A percentile compares a stretch with the other conserved stretches of the same genome.
These are phyloP conservation scores for Phragmatobia fuliginosa DNA, from an alignment of 2,888 invertebrate species.

Conservation along the genomic window DNA sequence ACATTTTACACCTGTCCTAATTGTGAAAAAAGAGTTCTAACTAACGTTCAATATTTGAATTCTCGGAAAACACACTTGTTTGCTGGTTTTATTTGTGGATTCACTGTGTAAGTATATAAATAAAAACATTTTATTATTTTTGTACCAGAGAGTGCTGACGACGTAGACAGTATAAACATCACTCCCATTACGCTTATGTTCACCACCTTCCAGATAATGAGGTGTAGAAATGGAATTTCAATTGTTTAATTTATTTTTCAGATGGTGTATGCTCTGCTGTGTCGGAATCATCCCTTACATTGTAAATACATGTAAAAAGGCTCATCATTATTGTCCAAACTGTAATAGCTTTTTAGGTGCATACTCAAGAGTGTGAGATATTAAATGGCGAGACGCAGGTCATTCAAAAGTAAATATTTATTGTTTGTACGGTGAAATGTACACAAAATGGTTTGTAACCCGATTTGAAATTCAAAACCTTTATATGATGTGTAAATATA, in stretches of 20 bases:
- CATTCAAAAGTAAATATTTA: not conserved
- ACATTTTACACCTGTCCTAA: slow-evolving; percentile 67
- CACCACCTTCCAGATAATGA: not conserved
- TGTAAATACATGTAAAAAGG: slow-evolving; percentile 69
- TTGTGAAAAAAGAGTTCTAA: slow-evolving; percentile 69
- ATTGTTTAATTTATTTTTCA: slow-evolving; percentile 56
- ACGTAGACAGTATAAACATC: not conserved
- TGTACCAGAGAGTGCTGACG: not conserved
- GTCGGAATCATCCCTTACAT: slow-evolving; percentile 76
- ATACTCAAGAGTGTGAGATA: slow-evolving; percentile 62
- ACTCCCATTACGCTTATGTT: not conserved
- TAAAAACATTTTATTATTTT: not conserved
- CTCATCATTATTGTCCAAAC: slow-evolving; percentile 76
- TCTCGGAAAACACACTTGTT: slow-evolving; percentile 77
- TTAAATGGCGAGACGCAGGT: not conserved
- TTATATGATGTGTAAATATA: not conserved
- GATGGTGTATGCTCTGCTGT: slow-evolving; percentile 80
- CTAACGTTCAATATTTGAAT: slow-evolving; percentile 73
- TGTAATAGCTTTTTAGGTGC: slow-evolving; percentile 74
- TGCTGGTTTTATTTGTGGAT: slow-evolving; percentile 79
- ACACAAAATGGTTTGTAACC: not conserved
- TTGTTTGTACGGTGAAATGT: not conserved
- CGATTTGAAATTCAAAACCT: not conserved
- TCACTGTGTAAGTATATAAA: slow-evolving; percentile 69
- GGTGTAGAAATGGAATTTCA: not conserved